These are phyloP conservation scores for Capitulum mitella DNA, from an alignment of 2,888 invertebrate species.

Conservation along the genomic window DNA sequence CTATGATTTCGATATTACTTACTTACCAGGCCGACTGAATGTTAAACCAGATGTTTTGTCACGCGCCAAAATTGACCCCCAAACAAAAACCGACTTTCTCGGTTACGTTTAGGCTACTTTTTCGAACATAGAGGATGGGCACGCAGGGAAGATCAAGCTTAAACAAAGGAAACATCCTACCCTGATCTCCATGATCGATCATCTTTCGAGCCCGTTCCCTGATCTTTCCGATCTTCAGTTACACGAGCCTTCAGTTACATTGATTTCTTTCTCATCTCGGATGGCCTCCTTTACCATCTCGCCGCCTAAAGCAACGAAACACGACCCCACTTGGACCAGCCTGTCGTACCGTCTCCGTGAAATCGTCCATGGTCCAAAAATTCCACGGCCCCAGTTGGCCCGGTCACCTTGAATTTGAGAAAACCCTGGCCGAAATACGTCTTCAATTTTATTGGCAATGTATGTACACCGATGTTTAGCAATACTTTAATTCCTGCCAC, in stretches of 20 bases:
- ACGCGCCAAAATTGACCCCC: not conserved
- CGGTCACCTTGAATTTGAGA: not conserved
- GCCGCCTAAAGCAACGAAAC: not conserved
- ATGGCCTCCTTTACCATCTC: not conserved
- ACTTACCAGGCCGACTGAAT: not conserved
- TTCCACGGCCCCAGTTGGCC: not conserved
- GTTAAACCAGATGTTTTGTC: not conserved
- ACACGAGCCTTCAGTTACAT: not conserved
- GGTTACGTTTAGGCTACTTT: not conserved
- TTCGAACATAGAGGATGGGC: not conserved
- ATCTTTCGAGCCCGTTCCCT: not conserved
- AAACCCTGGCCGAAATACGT: not conserved
- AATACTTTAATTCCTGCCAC: not conserved
- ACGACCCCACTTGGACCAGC: not conserved
- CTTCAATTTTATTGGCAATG: not conserved
- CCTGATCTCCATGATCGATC: not conserved
- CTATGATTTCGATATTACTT: not conserved
- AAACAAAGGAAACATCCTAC: not conserved
- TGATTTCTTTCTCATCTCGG: not conserved
- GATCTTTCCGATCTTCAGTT: not conserved
- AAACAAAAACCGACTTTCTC: not conserved
- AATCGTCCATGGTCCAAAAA: not conserved
- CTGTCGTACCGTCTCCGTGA: not conserved
- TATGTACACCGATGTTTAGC: not conserved
- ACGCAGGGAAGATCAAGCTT: not conserved